phyloP scores from a whole-genome alignment of 2,113 vertebrate species.

The Caloenas nicobarica region DNA sequence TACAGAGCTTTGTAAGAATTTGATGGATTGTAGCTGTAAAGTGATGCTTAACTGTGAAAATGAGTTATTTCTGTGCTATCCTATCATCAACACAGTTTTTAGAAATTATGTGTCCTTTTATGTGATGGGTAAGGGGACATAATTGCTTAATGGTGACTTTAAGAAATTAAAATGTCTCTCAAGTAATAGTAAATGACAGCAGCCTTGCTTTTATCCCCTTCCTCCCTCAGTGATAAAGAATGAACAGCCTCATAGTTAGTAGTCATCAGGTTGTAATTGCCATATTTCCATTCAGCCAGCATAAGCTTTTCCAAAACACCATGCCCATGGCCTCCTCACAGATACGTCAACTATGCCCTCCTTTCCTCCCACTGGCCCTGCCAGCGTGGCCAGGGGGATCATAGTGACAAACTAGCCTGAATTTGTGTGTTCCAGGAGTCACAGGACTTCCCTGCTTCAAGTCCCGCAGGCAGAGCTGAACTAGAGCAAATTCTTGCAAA shows the following conservation, averaged over 20 bases:
- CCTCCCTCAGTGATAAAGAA: not conserved
- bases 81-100: not conserved
- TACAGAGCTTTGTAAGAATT: not conserved
- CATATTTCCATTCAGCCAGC: not conserved
- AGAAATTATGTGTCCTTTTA: not conserved
- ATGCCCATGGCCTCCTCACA: not conserved
- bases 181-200: not conserved
- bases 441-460: not conserved
- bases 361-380: not conserved
- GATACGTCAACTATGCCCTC: not conserved
- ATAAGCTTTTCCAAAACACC: not conserved
- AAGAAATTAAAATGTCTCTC: not conserved
- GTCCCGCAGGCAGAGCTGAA: not conserved
- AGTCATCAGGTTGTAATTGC: not conserved
- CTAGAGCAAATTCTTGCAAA: not conserved
- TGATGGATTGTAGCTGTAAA: conserved; percentile 17
- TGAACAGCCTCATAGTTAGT: not conserved
- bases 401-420: not conserved
- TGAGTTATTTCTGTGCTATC: not conserved
- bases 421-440: not conserved
- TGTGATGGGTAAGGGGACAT: not conserved
- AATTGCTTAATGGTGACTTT: not conserved
- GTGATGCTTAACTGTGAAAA: conserved; percentile 2
- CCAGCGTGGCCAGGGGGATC: not conserved
- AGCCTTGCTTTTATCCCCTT: not conserved